Percentiles rank a stretch among this genome's conserved stretches.
These are phyloP conservation scores for Drosophila ananassae DNA, from an alignment of 1,140 invertebrate genomes.

Conservation along the genomic window DNA sequence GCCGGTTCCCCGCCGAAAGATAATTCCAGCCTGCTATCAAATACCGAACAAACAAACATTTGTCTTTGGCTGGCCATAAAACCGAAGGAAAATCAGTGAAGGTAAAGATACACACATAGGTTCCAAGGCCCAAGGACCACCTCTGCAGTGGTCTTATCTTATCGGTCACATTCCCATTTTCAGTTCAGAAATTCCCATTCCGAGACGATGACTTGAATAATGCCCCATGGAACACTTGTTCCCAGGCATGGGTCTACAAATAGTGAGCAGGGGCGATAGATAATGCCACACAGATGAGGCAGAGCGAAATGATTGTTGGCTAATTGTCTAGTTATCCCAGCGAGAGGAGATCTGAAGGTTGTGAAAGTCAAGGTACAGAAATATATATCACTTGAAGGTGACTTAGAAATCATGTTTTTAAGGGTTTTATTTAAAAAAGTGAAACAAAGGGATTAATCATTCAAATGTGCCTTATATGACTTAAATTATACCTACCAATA, in stretches of 20 bases:
- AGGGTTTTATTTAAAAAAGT: too few relatives aligned
- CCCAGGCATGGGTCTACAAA: constrained; percentile 35
- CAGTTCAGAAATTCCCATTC: constrained; percentile 5
- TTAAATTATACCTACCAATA: too few relatives aligned
- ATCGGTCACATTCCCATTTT: constrained; percentile 41
- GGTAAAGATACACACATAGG: background rate
- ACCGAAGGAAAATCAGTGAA: constrained; percentile 7
- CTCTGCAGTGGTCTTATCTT: constrained; percentile 55
- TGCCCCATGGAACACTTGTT: constrained; percentile 62
- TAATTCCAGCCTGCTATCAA: constrained; percentile 57
- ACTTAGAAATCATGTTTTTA: too few relatives aligned
- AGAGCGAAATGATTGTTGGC: constrained; percentile 31
- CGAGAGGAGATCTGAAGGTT: constrained; percentile 20
- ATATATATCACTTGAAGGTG: too few relatives aligned
- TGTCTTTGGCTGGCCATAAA: constrained; percentile 52
- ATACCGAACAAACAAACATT: constrained; percentile 70
- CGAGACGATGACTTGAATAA: constrained; percentile 49
- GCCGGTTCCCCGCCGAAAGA: constrained; percentile 24
- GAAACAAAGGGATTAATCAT: too few relatives aligned
- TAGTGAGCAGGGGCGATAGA: constrained; percentile 19
- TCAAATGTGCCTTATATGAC: too few relatives aligned
- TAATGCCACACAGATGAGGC: constrained; percentile 31
- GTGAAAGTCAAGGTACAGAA: background rate
- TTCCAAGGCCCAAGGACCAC: constrained; percentile 53
- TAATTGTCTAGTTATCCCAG: constrained; percentile 54